Conservation (phyloP, 2,797 vertebrate species). For the Odontamblyopus lacepedii region DNA sequence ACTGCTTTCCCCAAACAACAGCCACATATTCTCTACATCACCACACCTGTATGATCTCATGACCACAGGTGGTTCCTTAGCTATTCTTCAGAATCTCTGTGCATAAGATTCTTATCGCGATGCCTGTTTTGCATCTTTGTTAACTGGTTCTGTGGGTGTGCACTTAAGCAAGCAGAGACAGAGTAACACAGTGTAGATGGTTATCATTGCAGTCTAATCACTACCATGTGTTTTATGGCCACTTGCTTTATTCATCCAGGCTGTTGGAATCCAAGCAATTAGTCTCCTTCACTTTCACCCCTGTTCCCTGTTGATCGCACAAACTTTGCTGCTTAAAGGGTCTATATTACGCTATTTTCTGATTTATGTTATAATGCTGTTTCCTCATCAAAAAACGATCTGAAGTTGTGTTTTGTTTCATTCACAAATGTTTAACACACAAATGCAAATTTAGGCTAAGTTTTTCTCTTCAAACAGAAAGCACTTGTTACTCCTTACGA, state of each 20-base stretch:
- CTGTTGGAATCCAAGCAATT: conserved; percentile 80
- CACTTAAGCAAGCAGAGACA: conserved; percentile 26
- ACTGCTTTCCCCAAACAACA: conserved; percentile 14
- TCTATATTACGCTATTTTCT: too few relatives aligned
- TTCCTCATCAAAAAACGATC: too few relatives aligned
- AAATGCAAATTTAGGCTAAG: too few relatives aligned
- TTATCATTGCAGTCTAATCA: conserved; percentile 80
- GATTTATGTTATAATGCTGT: too few relatives aligned
- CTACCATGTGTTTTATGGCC: conserved; percentile 81
- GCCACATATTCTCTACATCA: conserved; percentile 9
- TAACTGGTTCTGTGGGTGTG: conserved; percentile 31
- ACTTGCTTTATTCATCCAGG: conserved; percentile 76
- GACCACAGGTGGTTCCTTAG: conserved; percentile 40
- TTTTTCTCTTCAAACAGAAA: too few relatives aligned
- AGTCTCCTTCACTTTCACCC: conserved; percentile 74
- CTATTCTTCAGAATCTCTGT: conserved; percentile 12
- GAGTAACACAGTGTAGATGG: conserved; percentile 61
- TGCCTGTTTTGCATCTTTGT: conserved; percentile 41
- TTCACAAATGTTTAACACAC: too few relatives aligned
- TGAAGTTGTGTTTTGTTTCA: too few relatives aligned
- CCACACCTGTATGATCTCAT: conserved; percentile 56
- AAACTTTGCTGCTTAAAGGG: conserved; percentile 49
- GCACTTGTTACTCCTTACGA: too few relatives aligned
- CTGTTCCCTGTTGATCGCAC: conserved; percentile 66
- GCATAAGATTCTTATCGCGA: conserved; percentile 41